These are phyloP conservation scores for Bubalus kerabau DNA, from an alignment of 2,113 vertebrate species.

Conservation along the genomic window DNA sequence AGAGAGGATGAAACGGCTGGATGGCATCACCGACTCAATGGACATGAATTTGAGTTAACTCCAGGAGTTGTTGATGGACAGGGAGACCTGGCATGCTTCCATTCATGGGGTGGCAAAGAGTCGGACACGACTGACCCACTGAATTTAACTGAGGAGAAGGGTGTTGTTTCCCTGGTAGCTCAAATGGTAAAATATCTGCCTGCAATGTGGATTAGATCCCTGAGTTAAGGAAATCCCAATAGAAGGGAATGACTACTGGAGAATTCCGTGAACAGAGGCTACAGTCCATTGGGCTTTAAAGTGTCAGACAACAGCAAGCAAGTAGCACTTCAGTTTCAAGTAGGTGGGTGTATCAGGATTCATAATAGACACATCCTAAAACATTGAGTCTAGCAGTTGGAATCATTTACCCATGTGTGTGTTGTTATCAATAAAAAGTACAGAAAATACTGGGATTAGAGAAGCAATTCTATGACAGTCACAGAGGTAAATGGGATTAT, in stretches of 20 bases:
- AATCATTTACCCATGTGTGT: neutral
- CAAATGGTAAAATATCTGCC: neutral
- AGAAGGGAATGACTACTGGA: neutral
- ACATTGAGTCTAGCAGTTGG: neutral
- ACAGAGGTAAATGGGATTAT: neutral
- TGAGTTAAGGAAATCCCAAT: neutral
- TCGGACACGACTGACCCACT: too few species aligned
- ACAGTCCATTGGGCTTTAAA: neutral
- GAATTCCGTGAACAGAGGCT: neutral
- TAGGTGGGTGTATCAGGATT: neutral
- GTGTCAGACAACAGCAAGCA: neutral
- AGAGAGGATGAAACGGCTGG: too few species aligned
- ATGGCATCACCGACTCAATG: accelerated
- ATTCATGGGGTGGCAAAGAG: too few species aligned
- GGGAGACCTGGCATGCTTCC: too few species aligned
- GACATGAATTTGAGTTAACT: too few species aligned
- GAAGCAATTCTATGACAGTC: neutral
- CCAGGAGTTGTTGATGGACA: too few species aligned
- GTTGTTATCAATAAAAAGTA: neutral
- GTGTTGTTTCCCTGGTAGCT: neutral
- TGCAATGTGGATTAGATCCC: neutral
- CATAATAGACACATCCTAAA: neutral
- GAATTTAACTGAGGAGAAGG: neutral
- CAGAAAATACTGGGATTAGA: neutral
- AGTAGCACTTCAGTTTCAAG: neutral